Percentiles rank a stretch among this genome's conserved stretches.
These are phyloP conservation scores for Spheniscus humboldti DNA, from an alignment of 2,797 vertebrate species.

Conservation along the genomic window DNA sequence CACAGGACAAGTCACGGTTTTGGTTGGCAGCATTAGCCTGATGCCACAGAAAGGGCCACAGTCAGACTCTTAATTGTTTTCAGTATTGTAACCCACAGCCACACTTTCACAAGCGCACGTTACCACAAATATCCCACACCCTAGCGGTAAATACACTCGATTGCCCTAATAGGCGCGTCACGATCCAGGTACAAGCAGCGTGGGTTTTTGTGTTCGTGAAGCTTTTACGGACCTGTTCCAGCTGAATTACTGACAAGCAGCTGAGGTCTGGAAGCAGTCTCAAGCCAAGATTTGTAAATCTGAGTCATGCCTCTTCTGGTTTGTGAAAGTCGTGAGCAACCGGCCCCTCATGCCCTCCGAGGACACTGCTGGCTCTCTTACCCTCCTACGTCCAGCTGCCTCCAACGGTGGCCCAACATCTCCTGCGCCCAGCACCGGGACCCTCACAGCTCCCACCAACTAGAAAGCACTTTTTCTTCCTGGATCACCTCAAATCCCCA, in stretches of 20 bases:
- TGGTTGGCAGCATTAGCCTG: not conserved
- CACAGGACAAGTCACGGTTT: not conserved
- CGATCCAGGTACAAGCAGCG: accelerated
- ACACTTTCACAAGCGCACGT: accelerated
- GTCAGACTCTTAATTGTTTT: too few relatives aligned
- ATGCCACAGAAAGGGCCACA: not conserved
- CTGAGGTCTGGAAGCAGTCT: not conserved
- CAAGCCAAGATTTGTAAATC: not conserved
- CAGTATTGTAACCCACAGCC: too few relatives aligned
- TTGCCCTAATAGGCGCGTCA: accelerated
- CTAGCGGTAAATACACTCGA: accelerated
- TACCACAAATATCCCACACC: too few relatives aligned
- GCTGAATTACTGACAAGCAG: not conserved
- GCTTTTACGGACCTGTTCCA: not conserved
- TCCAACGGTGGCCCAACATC: accelerated
- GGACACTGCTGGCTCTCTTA: not conserved
- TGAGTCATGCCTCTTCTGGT: not conserved
- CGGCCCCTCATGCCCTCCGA: accelerated
- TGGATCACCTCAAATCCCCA: not conserved
- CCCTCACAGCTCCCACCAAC: not conserved
- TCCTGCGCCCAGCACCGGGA: not conserved
- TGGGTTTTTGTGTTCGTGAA: not conserved
- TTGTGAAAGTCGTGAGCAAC: not conserved
- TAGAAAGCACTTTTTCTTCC: accelerated
- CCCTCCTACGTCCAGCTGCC: not conserved